Conservation (phyloP, 2,888 invertebrate genomes). For the Xanthorhoe designata region DNA sequence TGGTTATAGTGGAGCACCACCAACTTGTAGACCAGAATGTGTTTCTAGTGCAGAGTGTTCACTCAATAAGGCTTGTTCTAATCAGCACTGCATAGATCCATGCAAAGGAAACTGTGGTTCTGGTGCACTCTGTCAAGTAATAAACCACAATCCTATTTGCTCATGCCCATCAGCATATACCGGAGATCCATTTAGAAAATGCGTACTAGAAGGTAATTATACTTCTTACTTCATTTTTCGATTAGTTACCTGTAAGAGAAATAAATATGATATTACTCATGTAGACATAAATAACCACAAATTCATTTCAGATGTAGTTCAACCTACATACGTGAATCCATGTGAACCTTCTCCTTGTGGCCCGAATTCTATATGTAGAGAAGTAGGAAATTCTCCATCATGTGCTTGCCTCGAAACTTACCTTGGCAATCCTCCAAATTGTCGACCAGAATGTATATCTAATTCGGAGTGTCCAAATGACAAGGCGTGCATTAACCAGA, state of each 20-base stretch:
- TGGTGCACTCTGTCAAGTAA: conserved; percentile 89
- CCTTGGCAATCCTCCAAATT: conserved; percentile 89
- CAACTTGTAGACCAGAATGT: conserved; percentile 90
- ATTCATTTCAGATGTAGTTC: conserved; percentile 61
- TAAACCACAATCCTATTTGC: conserved; percentile 91
- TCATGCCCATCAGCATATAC: conserved; percentile 87
- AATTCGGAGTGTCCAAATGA: conserved; percentile 90
- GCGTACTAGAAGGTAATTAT: conserved; percentile 85
- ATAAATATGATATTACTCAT: no score
- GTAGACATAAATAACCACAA: background rate
- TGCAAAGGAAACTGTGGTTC: conserved; percentile 90
- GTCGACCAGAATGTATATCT: conserved; percentile 90
- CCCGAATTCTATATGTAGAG: conserved; percentile 88
- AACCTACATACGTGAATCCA: conserved; percentile 75
- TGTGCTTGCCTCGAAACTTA: conserved; percentile 90
- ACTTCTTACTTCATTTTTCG: no score
- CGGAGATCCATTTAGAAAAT: conserved; percentile 90
- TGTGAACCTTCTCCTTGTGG: conserved; percentile 93
- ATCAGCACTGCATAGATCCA: conserved; percentile 89
- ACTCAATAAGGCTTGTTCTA: conserved; percentile 88
- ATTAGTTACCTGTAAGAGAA: no score
- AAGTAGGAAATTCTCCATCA: conserved; percentile 87
- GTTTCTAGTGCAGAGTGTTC: conserved; percentile 89
- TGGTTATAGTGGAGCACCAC: conserved; percentile 90
- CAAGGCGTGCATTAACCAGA: conserved; percentile 89